Conservation (phyloP, 1,140 invertebrate genomes). For the Pygmarrhopalites habei region DNA sequence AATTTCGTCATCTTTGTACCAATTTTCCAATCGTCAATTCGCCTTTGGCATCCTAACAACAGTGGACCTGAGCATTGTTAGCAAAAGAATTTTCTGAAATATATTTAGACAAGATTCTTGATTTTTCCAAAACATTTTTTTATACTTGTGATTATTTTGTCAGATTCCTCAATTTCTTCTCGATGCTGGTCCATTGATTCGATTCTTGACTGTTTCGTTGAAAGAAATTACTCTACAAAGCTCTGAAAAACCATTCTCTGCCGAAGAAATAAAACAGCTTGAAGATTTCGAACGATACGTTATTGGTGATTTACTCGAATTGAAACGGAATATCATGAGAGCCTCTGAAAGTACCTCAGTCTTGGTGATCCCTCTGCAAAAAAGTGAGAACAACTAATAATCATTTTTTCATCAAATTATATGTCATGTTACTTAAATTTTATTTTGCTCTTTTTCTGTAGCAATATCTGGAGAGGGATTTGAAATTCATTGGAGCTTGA, state of each 20-base stretch:
- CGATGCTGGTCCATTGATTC: neutral
- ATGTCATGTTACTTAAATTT: too few species aligned
- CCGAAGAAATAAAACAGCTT: neutral
- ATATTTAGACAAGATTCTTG: too few species aligned
- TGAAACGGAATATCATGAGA: conserved; percentile 8
- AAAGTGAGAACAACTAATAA: neutral
- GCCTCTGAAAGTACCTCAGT: neutral
- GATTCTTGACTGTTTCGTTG: neutral
- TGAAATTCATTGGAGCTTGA: too few species aligned
- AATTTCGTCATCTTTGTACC: neutral
- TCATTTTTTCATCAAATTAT: too few species aligned
- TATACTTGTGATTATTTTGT: neutral
- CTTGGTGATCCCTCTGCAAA: neutral
- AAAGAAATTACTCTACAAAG: neutral
- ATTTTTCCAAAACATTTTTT: too few species aligned
- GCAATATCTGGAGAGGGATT: too few species aligned
- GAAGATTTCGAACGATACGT: neutral
- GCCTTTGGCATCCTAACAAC: neutral
- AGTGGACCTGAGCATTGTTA: neutral
- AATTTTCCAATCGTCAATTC: conserved; percentile 1
- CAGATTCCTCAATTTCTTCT: conserved; percentile 1
- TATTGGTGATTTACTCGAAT: neutral
- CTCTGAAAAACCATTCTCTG: neutral
- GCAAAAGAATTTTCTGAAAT: neutral
- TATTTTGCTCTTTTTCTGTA: too few species aligned